These are phyloP conservation scores for Bombus haemorrhoidalis DNA, from an alignment of 1,140 invertebrate genomes.

Conservation along the genomic window DNA sequence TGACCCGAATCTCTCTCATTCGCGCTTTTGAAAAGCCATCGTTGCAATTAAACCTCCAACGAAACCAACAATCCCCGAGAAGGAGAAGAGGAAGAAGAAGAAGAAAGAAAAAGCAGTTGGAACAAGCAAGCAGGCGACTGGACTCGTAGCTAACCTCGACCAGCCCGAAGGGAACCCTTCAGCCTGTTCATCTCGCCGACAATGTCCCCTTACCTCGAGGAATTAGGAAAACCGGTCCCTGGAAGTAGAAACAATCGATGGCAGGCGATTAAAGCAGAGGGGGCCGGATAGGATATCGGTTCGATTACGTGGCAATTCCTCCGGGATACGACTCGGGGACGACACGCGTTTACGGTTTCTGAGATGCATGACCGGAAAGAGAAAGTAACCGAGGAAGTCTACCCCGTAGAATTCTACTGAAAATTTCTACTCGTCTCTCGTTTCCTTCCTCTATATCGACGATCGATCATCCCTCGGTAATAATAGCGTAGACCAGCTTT, in stretches of 20 bases:
- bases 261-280: constrained; percentile 37
- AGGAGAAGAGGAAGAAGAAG: too few species aligned
- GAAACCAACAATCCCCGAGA: background rate
- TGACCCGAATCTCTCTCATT: too few species aligned
- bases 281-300: constrained; percentile 35
- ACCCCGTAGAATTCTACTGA: background rate
- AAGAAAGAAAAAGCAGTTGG: background rate
- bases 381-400: constrained; percentile 4
- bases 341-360: constrained; percentile 37
- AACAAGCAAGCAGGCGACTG: background rate
- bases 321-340: background rate
- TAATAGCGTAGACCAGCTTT: background rate
- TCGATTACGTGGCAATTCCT: constrained; percentile 48
- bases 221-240: constrained; percentile 6
- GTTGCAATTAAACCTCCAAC: background rate
- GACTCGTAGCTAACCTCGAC: background rate
- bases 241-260: constrained; percentile 42
- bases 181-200: constrained; percentile 1
- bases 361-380: constrained; percentile 22
- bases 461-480: background rate
- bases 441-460: background rate
- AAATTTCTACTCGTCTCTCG: background rate
- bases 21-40: background rate
- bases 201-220: constrained; percentile 18
- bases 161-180: background rate